phyloP scores from a whole-genome alignment of 2,888 invertebrate genomes.

The Pemphredon lugubris region DNA sequence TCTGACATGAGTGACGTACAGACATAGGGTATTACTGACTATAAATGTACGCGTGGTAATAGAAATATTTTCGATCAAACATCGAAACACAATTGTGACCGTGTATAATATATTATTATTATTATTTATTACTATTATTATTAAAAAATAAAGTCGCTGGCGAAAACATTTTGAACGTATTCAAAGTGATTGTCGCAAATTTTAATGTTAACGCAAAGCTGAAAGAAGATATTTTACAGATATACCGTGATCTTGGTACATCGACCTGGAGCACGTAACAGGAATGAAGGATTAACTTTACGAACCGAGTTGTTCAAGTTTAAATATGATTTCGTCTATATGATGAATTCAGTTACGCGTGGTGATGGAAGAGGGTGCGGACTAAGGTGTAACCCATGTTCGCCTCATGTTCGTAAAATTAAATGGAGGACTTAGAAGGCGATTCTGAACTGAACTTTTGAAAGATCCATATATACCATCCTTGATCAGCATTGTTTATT shows the following conservation, averaged over 20 bases:
- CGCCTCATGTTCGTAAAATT: conserved; percentile 23
- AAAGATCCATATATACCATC: conserved; percentile 49
- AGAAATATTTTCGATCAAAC: not conserved
- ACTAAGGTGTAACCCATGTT: conserved; percentile 35
- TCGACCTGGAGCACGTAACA: no score
- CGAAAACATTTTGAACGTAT: no score
- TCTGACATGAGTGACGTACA: conserved; percentile 8
- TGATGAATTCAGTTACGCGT: conserved; percentile 61
- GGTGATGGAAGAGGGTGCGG: conserved; percentile 53
- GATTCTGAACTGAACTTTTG: conserved; percentile 40
- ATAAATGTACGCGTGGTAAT: not conserved
- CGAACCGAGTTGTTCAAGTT: conserved; percentile 18
- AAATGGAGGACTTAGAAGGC: conserved; percentile 41
- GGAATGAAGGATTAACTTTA: not conserved
- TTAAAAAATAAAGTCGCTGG: no score
- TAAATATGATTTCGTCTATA: conserved; percentile 42
- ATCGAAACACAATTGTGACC: not conserved
- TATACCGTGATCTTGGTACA: no score
- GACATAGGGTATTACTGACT: conserved; percentile 1
- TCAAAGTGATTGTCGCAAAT: no score
- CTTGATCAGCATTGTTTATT: conserved; percentile 57
- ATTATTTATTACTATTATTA: no score
- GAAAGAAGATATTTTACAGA: no score
- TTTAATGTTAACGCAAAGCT: no score
- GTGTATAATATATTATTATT: no score